Evolutionary conservation across 2,888 invertebrate genomes (phyloP).

Genomic region (Buathra laborator): DNA sequence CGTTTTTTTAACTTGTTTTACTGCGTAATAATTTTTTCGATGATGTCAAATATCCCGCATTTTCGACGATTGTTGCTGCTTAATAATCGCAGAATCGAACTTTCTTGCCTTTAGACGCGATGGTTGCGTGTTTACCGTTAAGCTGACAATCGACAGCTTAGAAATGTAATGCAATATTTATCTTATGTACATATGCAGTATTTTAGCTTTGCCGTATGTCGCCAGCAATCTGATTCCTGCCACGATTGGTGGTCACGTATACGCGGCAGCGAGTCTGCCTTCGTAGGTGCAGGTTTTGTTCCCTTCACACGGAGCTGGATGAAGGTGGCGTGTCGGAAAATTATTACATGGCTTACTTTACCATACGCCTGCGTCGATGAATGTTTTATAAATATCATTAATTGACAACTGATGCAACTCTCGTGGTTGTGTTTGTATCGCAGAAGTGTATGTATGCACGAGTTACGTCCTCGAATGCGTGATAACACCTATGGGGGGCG

Average conservation of each 20-base stretch:
- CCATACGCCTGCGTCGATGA: conserved; percentile 77
- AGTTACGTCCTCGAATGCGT: conserved; percentile 24
- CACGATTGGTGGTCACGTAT: conserved; percentile 78
- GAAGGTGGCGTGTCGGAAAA: conserved; percentile 80
- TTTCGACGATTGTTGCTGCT: not conserved
- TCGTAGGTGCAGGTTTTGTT: conserved; percentile 13
- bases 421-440: not conserved
- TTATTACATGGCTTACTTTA: conserved; percentile 81
- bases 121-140: not conserved
- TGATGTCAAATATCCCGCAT: not conserved
- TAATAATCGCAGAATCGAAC: not conserved
- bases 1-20: not conserved
- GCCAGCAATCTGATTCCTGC: conserved; percentile 75
- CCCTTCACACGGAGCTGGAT: conserved; percentile 49
- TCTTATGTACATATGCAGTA: conserved; percentile 75
- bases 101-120: not conserved
- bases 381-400: conserved; percentile 80
- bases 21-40: not conserved
- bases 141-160: not conserved
- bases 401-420: conserved; percentile 57
- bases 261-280: conserved; percentile 28
- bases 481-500: conserved; percentile 34
- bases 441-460: conserved; percentile 31
- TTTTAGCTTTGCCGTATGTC: conserved; percentile 73
- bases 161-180: conserved; percentile 75